Percentiles rank a stretch among this genome's conserved stretches.
Evolutionary conservation across 2,888 invertebrate species (phyloP).

Genomic region (Drosophila eohydei): DNA sequence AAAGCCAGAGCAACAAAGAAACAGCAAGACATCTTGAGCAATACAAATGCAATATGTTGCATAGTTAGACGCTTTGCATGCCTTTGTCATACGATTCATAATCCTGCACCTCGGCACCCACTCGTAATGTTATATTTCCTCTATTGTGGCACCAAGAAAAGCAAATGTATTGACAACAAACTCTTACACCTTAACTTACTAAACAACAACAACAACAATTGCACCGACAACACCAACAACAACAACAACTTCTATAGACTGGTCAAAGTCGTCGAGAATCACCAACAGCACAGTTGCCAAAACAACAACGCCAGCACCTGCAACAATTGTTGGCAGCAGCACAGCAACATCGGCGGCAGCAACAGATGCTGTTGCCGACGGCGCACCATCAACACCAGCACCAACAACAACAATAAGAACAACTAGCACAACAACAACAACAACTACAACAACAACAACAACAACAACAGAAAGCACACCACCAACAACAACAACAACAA

Average conservation of each 20-base stretch:
- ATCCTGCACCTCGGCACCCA: slow-evolving; percentile 54
- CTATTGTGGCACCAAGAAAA: slow-evolving; percentile 57
- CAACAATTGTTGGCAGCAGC: slow-evolving; percentile 31
- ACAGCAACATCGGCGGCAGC: slow-evolving; percentile 18
- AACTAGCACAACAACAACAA: slow-evolving; percentile 45
- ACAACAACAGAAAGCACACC: slow-evolving; percentile 50
- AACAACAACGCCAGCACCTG: slow-evolving; percentile 32
- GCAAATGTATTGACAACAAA: slow-evolving; percentile 62
- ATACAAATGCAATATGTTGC: slow-evolving; percentile 33
- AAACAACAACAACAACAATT: slow-evolving; percentile 44
- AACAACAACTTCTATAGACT: slow-evolving; percentile 63
- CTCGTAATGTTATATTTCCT: slow-evolving; percentile 51
- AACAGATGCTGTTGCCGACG: slow-evolving; percentile 20
- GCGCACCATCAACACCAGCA: slow-evolving; percentile 19
- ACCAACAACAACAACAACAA: slow-evolving; percentile 42
- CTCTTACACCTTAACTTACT: slow-evolving; percentile 72
- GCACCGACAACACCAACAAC: slow-evolving; percentile 26
- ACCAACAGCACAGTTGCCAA: slow-evolving; percentile 40
- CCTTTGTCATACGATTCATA: slow-evolving; percentile 48
- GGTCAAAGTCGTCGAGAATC: slow-evolving; percentile 79
- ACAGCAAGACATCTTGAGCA: slow-evolving; percentile 11
- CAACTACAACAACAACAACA: slow-evolving; percentile 46
- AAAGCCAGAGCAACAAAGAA: slow-evolving; percentile 3
- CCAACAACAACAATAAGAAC: slow-evolving; percentile 26
- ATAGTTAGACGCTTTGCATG: slow-evolving; percentile 47